Evolutionary conservation across 2,797 vertebrate genomes (phyloP), one percentile per base, ranked within the genome.

Genomic region (Leptoclinus maculatus): DNA sequence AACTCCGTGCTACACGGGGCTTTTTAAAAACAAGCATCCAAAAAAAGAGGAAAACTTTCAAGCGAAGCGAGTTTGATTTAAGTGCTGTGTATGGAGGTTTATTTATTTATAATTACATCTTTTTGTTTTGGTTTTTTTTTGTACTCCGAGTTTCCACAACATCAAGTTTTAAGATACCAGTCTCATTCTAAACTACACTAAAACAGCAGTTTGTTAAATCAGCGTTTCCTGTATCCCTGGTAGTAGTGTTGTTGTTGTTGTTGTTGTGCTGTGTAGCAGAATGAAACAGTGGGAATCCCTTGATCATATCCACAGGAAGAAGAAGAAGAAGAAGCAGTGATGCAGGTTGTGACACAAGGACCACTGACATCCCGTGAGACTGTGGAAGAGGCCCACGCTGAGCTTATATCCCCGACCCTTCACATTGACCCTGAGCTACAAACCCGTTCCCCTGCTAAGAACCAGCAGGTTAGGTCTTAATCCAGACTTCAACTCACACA

Each of bases 391-490:
- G 43, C 25, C 57, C 47, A 76, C 10, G 59, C 66, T 56, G 45
- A 67, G 71, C 66, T 82, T 14, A 23, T 76, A 43, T 79, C 58
- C 7, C 70, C 82, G n/a, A 38, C 63, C 11, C 34, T 65, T 7
- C 62, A 23, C 41, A 14, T 4, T 25, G 59, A 71, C 43, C 13
- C 53, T 41, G 34, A 82, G 13, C 25, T 69, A n/a, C 63, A 74
- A 25, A 17, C 23, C 25, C 38, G 58, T 66, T 65, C 77, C n/a
- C 69, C 83, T 29, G 12, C 72, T 7, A 60, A 78, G 66, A 83
- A 51, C 32, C 80, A 74, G 39, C 83, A 92, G 90, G 91, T 92
- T 63, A 76, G 80, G 19, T 32, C 5, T 27, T 67, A 58, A 71
- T 71, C 60, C 71, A 68, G 27, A 67, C 32, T 21, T 25, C 17